These are phyloP conservation scores for Orius laevigatus DNA, from an alignment of 1,140 invertebrate genomes.

Conservation along the genomic window DNA sequence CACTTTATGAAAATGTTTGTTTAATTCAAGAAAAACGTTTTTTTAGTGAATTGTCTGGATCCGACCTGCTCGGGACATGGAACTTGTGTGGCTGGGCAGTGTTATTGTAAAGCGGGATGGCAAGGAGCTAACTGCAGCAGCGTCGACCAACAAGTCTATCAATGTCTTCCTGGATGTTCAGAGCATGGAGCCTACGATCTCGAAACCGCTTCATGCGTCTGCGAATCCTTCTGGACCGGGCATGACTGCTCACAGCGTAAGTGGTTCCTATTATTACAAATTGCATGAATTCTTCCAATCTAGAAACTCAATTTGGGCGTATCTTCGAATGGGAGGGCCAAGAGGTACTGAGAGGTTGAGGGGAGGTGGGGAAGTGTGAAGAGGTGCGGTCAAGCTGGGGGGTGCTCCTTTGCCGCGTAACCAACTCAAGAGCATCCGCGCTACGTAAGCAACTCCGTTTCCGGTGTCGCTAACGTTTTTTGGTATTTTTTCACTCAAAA, in stretches of 20 bases:
- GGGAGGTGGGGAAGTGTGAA: no score
- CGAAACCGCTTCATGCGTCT: constrained; percentile 69
- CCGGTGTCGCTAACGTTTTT: no score
- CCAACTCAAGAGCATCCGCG: no score
- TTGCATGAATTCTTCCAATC: not conserved
- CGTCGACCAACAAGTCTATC: constrained; percentile 73
- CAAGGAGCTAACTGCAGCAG: constrained; percentile 76
- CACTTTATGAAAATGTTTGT: no score
- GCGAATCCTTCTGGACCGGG: constrained; percentile 77
- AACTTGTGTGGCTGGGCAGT: constrained; percentile 79
- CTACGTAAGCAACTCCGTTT: no score
- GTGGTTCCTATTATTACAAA: no score
- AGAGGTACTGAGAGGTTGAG: no score
- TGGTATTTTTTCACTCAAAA: no score
- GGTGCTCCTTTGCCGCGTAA: no score
- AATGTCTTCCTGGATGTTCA: constrained; percentile 77
- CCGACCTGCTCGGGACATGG: constrained; percentile 81
- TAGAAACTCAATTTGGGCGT: no score
- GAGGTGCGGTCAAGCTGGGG: no score
- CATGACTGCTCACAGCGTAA: constrained; percentile 79
- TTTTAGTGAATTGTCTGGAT: constrained; percentile 65
- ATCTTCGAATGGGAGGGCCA: no score
- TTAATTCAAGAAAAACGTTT: not conserved
- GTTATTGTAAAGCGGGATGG: constrained; percentile 91
- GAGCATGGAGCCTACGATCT: constrained; percentile 79